Base-by-base conservation (phyloP, 2,797 vertebrate genomes). In the Clangula hyemalis region DNA sequence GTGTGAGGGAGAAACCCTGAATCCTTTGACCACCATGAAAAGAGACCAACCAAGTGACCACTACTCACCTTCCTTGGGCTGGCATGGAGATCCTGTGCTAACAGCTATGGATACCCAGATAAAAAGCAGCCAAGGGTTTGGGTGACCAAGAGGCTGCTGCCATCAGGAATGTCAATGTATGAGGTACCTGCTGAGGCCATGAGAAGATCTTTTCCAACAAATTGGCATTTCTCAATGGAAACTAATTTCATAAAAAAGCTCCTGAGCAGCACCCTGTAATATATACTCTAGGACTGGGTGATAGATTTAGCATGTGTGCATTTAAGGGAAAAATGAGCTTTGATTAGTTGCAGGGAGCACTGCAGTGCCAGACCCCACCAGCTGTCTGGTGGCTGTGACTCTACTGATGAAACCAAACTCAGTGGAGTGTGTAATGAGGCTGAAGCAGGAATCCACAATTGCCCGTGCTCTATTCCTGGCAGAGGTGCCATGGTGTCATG, bases 21-120 rank as follows among this genome's bases (percentile, higher is more conserved):
- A 90, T 43, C 30, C 11, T 85, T 13, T 70, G 34, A 25, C 32
- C 72, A 39, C 17, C 22, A 61, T 38, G 30, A 82, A 51, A 62
- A 87, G 20, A 61, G 30, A 22, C 11, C 1, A 1, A 39, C 3
- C 0, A 0, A 62, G 11, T 34, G 11, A 79, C 8, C 0, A 0
- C 47, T 47, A 51, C 28, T 78, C 4, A 70, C 54, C 21, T 54
- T 78, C 41, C 27, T 36, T 32, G 41, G 49, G 20, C 38, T 61
- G 45, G 38, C 25, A 32, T 1, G 28, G 45, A 74, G 51, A 78
- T 9, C 3, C 21, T 39, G 27, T 11, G 38, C 49, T 51, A 51
- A 51, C 43, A 91, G 81, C 30, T 51, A 51, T 14, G 90, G 51
- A 64, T 8, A 73, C 15, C 12, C 69, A 75, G 39, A 19, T 68